Evolutionary conservation across 2,113 vertebrate genomes (phyloP).

Genomic region (Ivindomyrus marchei): DNA sequence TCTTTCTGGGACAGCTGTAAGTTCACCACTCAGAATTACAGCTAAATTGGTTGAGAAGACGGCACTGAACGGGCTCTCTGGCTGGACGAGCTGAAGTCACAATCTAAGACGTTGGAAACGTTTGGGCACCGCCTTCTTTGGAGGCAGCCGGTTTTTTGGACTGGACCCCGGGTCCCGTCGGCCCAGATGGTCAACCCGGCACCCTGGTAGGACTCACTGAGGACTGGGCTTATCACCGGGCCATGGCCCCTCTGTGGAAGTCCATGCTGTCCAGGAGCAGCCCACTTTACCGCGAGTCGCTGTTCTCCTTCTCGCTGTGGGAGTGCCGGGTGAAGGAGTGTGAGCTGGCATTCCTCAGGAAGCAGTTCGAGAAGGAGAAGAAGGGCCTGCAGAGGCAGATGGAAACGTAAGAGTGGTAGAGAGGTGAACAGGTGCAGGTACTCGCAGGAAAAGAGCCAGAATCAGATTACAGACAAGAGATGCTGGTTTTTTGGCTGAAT

Average conservation of each 20-base stretch:
- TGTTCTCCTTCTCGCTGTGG: slow-evolving; percentile 68
- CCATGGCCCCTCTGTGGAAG: slow-evolving; percentile 67
- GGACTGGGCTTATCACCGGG: not conserved
- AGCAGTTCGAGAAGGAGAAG: slow-evolving; percentile 54
- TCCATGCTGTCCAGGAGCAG: slow-evolving; percentile 65
- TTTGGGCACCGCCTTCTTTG: not conserved
- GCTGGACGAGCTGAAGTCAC: not conserved
- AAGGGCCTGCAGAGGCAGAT: slow-evolving; percentile 49
- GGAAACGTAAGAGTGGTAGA: slow-evolving; percentile 53
- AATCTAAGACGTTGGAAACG: not conserved
- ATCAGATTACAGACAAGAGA: not conserved
- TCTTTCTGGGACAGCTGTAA: not conserved
- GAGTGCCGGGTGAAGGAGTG: slow-evolving; percentile 59
- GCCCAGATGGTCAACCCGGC: slow-evolving; percentile 25
- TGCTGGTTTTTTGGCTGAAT: not conserved
- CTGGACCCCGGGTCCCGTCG: not conserved
- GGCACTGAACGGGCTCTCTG: not conserved
- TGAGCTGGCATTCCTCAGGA: slow-evolving; percentile 57
- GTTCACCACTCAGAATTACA: not conserved
- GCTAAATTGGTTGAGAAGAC: not conserved
- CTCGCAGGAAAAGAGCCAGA: not conserved
- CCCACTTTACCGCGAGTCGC: slow-evolving; percentile 61
- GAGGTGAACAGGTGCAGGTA: not conserved
- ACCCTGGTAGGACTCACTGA: slow-evolving; percentile 10
- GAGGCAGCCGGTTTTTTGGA: not conserved